These are phyloP conservation scores for Dendroctonus valens DNA, from an alignment of 1,140 invertebrate species.

Conservation along the genomic window DNA sequence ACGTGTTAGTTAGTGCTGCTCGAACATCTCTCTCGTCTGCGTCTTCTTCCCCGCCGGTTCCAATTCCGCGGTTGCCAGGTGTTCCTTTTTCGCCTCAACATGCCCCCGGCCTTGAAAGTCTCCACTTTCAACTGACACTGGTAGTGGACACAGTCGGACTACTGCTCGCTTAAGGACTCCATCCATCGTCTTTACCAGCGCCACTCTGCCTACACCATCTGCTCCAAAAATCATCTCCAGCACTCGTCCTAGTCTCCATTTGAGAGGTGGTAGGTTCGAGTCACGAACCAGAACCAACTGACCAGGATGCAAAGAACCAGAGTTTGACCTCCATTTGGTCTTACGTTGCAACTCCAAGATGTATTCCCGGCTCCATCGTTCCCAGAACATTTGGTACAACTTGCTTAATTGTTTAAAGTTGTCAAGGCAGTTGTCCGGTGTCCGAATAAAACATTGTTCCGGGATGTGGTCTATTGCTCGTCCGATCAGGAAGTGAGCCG, in stretches of 20 bases:
- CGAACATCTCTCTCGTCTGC: too few species aligned
- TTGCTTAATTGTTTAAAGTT: constrained; percentile 21
- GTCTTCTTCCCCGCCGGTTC: neutral
- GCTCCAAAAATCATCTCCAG: constrained; percentile 39
- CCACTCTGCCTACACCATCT: constrained; percentile 43
- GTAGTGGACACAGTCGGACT: constrained; percentile 8
- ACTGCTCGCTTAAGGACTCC: constrained; percentile 11
- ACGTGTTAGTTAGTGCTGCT: too few species aligned
- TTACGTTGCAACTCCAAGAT: constrained; percentile 30
- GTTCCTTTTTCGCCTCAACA: constrained; percentile 18
- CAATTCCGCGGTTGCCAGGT: constrained; percentile 1
- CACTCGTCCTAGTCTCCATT: constrained; percentile 43
- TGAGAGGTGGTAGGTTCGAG: constrained; percentile 22
- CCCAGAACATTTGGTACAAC: too few species aligned
- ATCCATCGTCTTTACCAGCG: constrained; percentile 39
- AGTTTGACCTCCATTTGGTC: constrained; percentile 25
- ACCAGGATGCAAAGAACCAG: constrained; percentile 6
- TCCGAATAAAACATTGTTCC: neutral
- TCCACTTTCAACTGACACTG: constrained; percentile 8
- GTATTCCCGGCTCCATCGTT: constrained; percentile 36
- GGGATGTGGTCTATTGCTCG: constrained; percentile 7
- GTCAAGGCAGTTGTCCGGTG: constrained; percentile 9
- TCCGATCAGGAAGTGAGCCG: too few species aligned
- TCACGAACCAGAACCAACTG: constrained; percentile 26
- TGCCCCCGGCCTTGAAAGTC: constrained; percentile 14